Evolutionary conservation across 2,888 invertebrate genomes (phyloP).

Genomic region (Cylindroiulus punctatus): DNA sequence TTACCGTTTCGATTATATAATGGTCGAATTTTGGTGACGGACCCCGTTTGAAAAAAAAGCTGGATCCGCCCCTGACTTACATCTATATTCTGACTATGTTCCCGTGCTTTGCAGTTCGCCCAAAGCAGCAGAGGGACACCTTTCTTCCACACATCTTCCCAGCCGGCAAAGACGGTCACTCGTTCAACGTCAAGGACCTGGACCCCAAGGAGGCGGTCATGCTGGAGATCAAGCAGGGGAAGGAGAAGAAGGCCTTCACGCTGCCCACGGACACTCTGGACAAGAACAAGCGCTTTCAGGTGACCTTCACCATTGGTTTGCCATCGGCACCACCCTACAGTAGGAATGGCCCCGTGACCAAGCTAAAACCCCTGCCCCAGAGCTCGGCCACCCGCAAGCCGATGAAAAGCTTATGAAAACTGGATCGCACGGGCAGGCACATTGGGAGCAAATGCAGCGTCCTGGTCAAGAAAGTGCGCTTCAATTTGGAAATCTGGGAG

Average conservation of each 20-base stretch:
- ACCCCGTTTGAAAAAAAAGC: no score
- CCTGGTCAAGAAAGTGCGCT: conserved; percentile 14
- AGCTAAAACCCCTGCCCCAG: conserved; percentile 26
- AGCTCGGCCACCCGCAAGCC: neutral
- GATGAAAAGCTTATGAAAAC: conserved; percentile 21
- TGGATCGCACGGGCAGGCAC: neutral
- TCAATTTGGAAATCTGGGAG: conserved; percentile 33
- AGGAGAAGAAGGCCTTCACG: conserved; percentile 82
- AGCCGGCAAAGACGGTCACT: conserved; percentile 62
- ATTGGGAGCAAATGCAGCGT: neutral
- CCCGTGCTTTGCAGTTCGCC: conserved; percentile 36
- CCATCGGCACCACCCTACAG: conserved; percentile 16
- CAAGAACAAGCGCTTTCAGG: conserved; percentile 89
- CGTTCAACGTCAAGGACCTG: conserved; percentile 56
- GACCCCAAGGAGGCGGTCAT: conserved; percentile 64
- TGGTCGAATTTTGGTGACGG: no score
- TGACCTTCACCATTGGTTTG: conserved; percentile 81
- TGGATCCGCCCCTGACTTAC: no score
- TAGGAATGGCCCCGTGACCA: conserved; percentile 4
- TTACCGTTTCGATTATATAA: no score
- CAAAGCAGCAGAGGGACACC: conserved; percentile 44
- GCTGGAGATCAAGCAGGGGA: conserved; percentile 85
- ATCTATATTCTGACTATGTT: no score
- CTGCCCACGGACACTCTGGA: conserved; percentile 87
- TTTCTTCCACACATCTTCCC: conserved; percentile 57